Evolutionary conservation across 2,797 vertebrate genomes (phyloP), one percentile per base, ranked within the genome.

Genomic region (Martes flavigula): DNA sequence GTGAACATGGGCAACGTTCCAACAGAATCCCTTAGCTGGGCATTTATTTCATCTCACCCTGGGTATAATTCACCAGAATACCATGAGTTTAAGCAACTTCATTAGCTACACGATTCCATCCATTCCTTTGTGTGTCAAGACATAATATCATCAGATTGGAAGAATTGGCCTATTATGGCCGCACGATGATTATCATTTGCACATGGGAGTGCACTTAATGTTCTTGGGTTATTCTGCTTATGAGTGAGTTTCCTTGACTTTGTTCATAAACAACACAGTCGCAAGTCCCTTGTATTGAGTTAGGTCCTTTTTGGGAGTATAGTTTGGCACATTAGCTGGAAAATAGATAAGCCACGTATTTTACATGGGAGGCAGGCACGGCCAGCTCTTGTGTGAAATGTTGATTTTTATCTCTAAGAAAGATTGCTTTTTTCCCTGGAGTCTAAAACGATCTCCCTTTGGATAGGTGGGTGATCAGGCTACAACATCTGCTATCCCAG

Each of bases 41-140:
- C 66, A 58, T 97, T 98, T 70, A 96, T 96, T 72, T 90, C 82
- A 97, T 95, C 91, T 91, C 56, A 78, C 70, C 48, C 35, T 85
- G 88, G 95, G 85, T 95, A 46, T 89, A 97, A 98, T 91, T 98
- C 96, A 98, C 85, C 66, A 38, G 48, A 96, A 93, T 94, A 93
- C 92, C 43, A 94, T 86, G 48, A 93, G n/a, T 93, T 85, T 92
- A 96, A 98, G 96, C 79, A 97, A 95, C 91, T 97, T 97, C 38
- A 94, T 90, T 78, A 91, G 78, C 62, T 27, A 79, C 87, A 94
- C 40, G 91, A 73, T 56, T 96, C 95, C 97, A 96, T 98, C 85
- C 68, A 75, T 96, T 88, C 40, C 35, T 98, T 98, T 87, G 66
- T 81, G 56, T 94, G 70, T 93, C 87, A 97, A 91, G 90, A 95